Evolutionary conservation across 2,888 invertebrate species (phyloP), one percentile per base, ranked within the genome.

Genomic region (Sipha maydis): DNA sequence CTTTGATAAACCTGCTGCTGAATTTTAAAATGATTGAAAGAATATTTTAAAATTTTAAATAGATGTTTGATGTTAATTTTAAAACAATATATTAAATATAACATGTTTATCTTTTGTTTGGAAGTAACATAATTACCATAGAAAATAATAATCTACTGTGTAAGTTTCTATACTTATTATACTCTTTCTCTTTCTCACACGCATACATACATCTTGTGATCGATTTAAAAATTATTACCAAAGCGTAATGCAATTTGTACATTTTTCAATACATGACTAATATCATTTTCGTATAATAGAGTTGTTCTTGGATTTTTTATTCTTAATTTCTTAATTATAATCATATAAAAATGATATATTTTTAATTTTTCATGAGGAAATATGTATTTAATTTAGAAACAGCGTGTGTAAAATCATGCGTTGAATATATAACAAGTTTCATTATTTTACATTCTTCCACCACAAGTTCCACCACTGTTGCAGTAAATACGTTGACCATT

Each of bases 401-500:
- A 9, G 14, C 41, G 11, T 21, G 69, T 67, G 67, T 67, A 67
- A 67, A 38, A 34, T n/a, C 17, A n/a, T n/a, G 28, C n/a, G 4
- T 28, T 28, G 28, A 69, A 11, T 69, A 25, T 69, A n/a, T 48
- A 31, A 28, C 48, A 21, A 25, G 82, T 48, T 31, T 31, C 69
- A 82, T 82, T 71, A 48, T 82, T 82, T 61, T 21, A 31, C 34
- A 69, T 69, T 31, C 54, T 71, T 71, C 48, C 83, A 8, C 48
- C 2, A 14, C 11, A 14, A 48, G 48, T 71, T 71, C 71, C 83
- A 8, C 3, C 21, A 19, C 11, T 4, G 48, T 69, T 14, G 83
- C 41, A 28, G n/a, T 34, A 56, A 34, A 61, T 84, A 76, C 84
- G n/a, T 76, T 61, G 84, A 84, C 75, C 61, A 77, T 69, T 77